A percentile compares a stretch with the other conserved stretches of the same genome.
Evolutionary conservation across 1,140 invertebrate species (phyloP).

Genomic region (Drosophila arizonae): DNA sequence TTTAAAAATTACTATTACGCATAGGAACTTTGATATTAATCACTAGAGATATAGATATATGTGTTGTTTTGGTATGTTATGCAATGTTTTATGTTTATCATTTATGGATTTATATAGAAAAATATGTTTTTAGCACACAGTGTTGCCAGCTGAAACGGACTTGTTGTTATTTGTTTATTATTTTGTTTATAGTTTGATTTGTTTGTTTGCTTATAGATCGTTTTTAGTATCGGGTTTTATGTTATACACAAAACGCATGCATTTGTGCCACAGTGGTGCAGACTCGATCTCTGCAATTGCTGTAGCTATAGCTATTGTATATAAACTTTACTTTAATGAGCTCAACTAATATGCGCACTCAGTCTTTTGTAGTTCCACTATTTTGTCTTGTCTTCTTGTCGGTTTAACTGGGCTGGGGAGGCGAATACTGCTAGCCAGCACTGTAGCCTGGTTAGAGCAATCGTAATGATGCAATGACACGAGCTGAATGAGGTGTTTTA

Average conservation of each 20-base stretch:
- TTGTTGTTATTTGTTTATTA: slow-evolving; percentile 52
- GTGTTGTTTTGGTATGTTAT: slow-evolving; percentile 42
- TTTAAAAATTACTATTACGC: slow-evolving; percentile 75
- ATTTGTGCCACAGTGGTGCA: slow-evolving; percentile 10
- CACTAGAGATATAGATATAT: slow-evolving; percentile 76
- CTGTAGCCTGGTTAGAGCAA: slow-evolving; percentile 16
- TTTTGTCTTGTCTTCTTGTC: slow-evolving; percentile 72
- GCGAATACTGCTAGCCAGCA: slow-evolving; percentile 23
- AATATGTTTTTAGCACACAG: slow-evolving; percentile 61
- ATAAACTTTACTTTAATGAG: slow-evolving; percentile 74
- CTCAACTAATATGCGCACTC: slow-evolving; percentile 82
- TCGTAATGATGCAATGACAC: slow-evolving; percentile 19
- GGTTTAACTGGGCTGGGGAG: slow-evolving; percentile 26
- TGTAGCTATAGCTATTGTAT: slow-evolving; percentile 51
- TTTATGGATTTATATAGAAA: slow-evolving; percentile 33
- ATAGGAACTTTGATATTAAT: slow-evolving; percentile 82
- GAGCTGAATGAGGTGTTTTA: not conserved
- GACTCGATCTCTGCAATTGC: slow-evolving; percentile 11
- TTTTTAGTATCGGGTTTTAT: slow-evolving; percentile 46
- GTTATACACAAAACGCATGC: slow-evolving; percentile 67
- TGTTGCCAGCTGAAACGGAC: slow-evolving; percentile 80
- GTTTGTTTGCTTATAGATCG: slow-evolving; percentile 20
- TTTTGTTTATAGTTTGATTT: slow-evolving; percentile 42
- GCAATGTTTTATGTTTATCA: slow-evolving; percentile 43
- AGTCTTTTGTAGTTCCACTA: slow-evolving; percentile 82